Evolutionary conservation across 2,888 invertebrate species (phyloP).

Genomic region (Anoplius nigerrimus): DNA sequence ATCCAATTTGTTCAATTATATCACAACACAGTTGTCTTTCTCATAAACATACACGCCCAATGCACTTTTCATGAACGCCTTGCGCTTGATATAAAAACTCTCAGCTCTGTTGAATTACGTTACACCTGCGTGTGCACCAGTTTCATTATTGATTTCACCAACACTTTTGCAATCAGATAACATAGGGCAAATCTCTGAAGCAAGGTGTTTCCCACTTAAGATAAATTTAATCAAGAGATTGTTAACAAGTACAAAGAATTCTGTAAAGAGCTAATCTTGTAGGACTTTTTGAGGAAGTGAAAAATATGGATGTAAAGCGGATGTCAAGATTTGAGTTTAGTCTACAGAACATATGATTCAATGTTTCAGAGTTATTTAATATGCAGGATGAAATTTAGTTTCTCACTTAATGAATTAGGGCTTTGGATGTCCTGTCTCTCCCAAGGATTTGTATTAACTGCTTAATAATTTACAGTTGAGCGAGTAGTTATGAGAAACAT

Average conservation of each 20-base stretch:
- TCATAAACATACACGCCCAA: slow-evolving; percentile 54
- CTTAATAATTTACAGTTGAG: background rate
- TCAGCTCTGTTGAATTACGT: slow-evolving; percentile 34
- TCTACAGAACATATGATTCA: too few relatives aligned
- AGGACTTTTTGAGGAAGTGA: too few relatives aligned
- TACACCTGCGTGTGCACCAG: slow-evolving; percentile 38
- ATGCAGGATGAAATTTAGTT: too few relatives aligned
- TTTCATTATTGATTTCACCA: slow-evolving; percentile 49
- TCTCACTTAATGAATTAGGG: too few relatives aligned
- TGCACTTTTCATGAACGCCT: slow-evolving; percentile 50
- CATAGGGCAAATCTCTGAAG: slow-evolving; percentile 21
- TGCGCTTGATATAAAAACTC: slow-evolving; percentile 42
- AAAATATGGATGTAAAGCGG: too few relatives aligned
- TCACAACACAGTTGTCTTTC: slow-evolving; percentile 62
- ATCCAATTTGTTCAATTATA: slow-evolving; percentile 56
- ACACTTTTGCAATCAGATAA: slow-evolving; percentile 39
- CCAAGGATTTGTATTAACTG: slow-evolving; percentile 2
- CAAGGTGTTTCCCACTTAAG: background rate
- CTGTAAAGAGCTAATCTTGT: too few relatives aligned
- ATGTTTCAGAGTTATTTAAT: too few relatives aligned
- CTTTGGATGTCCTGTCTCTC: background rate
- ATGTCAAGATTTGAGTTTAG: too few relatives aligned
- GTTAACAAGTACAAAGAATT: too few relatives aligned
- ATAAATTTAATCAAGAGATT: too few relatives aligned
- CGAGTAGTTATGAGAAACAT: too few relatives aligned